A percentile compares a stretch with the other conserved stretches of the same genome.
Conservation (phyloP, 1,140 invertebrate species). For the Trichonephila clavata region DNA sequence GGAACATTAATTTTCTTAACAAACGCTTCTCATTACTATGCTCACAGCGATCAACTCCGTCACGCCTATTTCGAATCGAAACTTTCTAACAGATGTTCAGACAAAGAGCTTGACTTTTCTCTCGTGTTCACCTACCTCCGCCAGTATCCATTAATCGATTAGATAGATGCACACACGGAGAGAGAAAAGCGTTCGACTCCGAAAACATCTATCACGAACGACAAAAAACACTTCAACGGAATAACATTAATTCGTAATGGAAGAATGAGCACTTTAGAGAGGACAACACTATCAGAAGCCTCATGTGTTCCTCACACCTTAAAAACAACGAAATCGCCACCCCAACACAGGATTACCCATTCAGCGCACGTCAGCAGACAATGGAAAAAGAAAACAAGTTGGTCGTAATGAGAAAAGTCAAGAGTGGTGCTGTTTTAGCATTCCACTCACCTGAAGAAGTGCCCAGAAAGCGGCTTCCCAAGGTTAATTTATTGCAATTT, state of each 20-base stretch:
- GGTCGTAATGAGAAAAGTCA: background rate
- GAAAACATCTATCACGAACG: background rate
- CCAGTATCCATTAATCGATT: conserved; percentile 6
- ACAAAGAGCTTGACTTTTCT: conserved; percentile 7
- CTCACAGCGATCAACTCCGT: too few species aligned
- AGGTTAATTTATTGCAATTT: conserved; percentile 65
- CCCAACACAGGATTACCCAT: background rate
- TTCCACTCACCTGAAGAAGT: conserved; percentile 24
- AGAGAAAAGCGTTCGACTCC: background rate
- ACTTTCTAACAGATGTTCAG: background rate
- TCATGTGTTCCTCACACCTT: background rate
- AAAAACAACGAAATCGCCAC: conserved; percentile 16
- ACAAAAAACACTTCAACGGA: background rate
- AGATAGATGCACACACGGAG: background rate
- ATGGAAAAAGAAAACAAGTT: background rate
- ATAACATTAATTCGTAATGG: conserved; percentile 33
- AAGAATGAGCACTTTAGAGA: conserved; percentile 2
- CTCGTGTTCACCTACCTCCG: background rate
- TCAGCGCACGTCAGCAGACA: conserved; percentile 5
- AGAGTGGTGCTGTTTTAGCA: background rate
- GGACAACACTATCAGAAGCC: background rate
- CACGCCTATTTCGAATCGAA: background rate
- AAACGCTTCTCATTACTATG: too few species aligned
- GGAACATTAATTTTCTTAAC: too few species aligned
- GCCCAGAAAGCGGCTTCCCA: background rate